These are phyloP conservation scores for Phyllopteryx taeniolatus DNA, from an alignment of 2,113 vertebrate genomes.

Conservation along the genomic window DNA sequence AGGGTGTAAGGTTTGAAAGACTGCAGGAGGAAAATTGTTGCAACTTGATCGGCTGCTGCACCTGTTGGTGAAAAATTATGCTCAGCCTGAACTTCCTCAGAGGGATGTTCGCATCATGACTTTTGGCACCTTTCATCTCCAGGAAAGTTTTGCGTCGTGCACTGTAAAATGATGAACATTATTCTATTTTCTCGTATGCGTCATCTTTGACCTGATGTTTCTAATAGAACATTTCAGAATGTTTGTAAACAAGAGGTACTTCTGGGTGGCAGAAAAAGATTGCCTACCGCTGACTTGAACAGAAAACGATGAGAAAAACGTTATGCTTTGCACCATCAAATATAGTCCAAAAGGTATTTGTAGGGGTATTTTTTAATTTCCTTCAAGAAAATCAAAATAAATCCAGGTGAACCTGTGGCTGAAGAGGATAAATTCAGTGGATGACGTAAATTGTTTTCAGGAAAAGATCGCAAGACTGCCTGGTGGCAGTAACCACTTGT, in stretches of 20 bases:
- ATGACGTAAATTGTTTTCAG: no score
- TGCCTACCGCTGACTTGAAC: not conserved
- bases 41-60: conserved; percentile 88
- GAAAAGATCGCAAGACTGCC: no score
- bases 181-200: no score
- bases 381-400: no score
- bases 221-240: no score
- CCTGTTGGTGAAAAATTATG: conserved; percentile 76
- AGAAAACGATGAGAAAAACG: not conserved
- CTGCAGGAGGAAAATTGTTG: conserved; percentile 50
- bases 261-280: not conserved
- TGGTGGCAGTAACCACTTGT: no score
- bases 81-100: not conserved
- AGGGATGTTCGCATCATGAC: not conserved
- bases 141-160: not conserved
- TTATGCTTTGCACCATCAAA: no score
- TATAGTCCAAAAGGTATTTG: no score
- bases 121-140: not conserved
- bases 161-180: not conserved
- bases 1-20: conserved; percentile 1
- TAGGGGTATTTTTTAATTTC: no score
- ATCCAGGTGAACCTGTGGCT: no score
- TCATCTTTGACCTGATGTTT: not conserved
- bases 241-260: not conserved
- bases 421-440: no score